Evolutionary conservation across 2,113 vertebrate genomes (phyloP), one percentile per base, ranked within the genome.

Genomic region (Montifringilla adamsi): DNA sequence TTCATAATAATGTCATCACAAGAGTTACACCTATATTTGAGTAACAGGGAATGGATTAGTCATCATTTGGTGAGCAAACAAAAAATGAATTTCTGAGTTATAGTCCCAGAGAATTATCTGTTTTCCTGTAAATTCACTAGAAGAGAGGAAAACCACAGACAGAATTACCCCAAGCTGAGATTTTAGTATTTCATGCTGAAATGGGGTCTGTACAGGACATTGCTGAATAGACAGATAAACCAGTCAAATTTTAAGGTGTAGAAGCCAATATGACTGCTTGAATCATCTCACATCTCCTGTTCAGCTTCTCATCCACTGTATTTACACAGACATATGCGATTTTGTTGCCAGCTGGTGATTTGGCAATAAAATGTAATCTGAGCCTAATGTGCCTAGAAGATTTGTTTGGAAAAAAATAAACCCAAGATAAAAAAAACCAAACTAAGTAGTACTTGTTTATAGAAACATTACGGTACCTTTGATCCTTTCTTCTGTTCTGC

Each of bases 401-500:
- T 62, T 91, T 93, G 87, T 95, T 93, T 96, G 90, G 93, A 85
- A 96, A 94, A 95, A 95, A 96, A 93, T 91, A 94, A 95, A 93
- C 93, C 79, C 89, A 95, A 95, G 96, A 93, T 91, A 92, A 89
- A 97, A 95, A 94, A 95, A 90, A 91, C 64, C 88, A 95, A 97
- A 95, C 93, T 97, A 97, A 96, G 97, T 97, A 96, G 87, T 96
- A 95, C 92, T 97, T 97, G 96, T 97, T 97, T 97, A 97, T 97
- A 96, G 95, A 96, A 97, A 97, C 96, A 96, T 96, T 96, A 96
- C 84, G 64, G 95, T 97, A 97, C 95, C 96, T 97, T 97, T 97
- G 96, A 97, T 97, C 96, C 95, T 97, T 96, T 96, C 96, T 96
- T 96, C 94, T 96, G 95, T 94, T 97, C 95, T 91, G 87, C 95